phyloP scores from a whole-genome alignment of 2,888 invertebrate genomes.

The Polydrusus tereticollis region DNA sequence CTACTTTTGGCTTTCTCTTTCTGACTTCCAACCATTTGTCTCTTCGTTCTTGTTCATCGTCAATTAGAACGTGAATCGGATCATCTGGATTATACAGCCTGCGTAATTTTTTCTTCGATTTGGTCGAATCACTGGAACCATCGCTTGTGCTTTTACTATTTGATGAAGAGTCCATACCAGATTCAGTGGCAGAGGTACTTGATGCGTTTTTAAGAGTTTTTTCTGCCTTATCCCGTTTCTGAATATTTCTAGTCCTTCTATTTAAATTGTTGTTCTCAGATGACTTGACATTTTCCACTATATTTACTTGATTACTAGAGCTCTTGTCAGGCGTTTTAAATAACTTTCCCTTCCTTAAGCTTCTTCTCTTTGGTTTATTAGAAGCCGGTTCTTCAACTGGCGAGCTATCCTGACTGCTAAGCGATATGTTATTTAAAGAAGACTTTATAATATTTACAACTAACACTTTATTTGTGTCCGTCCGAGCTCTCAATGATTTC shows the following conservation, averaged over 20 bases:
- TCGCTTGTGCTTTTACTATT: conserved; percentile 1
- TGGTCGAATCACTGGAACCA: conserved; percentile 6
- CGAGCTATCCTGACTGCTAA: not conserved
- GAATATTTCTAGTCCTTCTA: too few relatives aligned
- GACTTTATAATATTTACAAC: conserved; percentile 15
- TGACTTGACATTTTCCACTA: too few relatives aligned
- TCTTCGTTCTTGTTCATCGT: conserved; percentile 53
- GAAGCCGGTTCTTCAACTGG: not conserved
- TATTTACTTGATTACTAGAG: not conserved
- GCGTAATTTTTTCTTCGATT: conserved; percentile 35
- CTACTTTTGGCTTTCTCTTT: conserved; percentile 38
- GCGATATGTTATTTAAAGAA: not conserved
- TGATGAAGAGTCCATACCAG: not conserved
- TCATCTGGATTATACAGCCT: conserved; percentile 56
- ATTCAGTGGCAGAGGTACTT: not conserved
- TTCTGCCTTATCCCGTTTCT: not conserved
- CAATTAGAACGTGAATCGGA: conserved; percentile 26
- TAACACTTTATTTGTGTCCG: not conserved
- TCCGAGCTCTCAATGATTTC: not conserved
- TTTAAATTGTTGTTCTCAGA: too few relatives aligned
- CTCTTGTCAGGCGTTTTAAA: not conserved
- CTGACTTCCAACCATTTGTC: conserved; percentile 39
- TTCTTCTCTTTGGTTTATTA: not conserved
- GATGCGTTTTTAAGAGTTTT: not conserved
- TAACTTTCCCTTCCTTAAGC: not conserved